Evolutionary conservation across 2,888 invertebrate genomes (phyloP), one percentile per base, ranked within the genome.

Genomic region (Chelonus formosanus): DNA sequence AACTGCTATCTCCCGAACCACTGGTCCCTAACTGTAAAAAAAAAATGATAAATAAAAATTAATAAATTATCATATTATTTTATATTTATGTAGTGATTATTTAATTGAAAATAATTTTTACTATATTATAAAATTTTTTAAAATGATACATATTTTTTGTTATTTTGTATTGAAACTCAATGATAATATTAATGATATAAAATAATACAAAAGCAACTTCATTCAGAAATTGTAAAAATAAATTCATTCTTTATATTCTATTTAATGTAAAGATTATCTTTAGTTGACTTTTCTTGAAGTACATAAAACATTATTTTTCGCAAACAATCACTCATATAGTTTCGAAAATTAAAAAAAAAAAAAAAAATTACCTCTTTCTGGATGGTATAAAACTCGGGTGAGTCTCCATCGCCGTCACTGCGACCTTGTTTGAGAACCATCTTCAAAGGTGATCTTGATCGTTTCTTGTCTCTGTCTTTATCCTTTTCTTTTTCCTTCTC

Each of bases 361-460:
- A 36, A 63, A 44, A 52, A 65, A 75, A 84, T 82, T 72, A 89
- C 90, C 87, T 90, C 90, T 84, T 90, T 90, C 81, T 88, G 91
- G 78, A 91, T 91, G 78, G 91, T 91, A 85, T 91, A 91, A 80
- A 90, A 90, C 65, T 85, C 84, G 43, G 83, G 78, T 56, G 86
- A 83, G 65, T 86, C 86, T 45, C 86, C 85, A 50, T 85, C 82
- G 43, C 80, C 81, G 35, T 85, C 84, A 3, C 87, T 88, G 2
- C 89, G 86, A 54, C 90, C 82, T 72, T 87, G 86, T 79, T 90
- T 90, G 76, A 93, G 88, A 68, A 92, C 92, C 90, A 92, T 92
- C 85, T 93, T 93, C 73, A 93, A 82, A 0, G 92, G 90, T 69
- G 89, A 90, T 70, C 91, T 87, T 61, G 88, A 88, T 44, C 85